A percentile compares a stretch with the other conserved stretches of the same genome.
phyloP scores from a whole-genome alignment of 2,888 invertebrate genomes.

The Artemia sinica region DNA sequence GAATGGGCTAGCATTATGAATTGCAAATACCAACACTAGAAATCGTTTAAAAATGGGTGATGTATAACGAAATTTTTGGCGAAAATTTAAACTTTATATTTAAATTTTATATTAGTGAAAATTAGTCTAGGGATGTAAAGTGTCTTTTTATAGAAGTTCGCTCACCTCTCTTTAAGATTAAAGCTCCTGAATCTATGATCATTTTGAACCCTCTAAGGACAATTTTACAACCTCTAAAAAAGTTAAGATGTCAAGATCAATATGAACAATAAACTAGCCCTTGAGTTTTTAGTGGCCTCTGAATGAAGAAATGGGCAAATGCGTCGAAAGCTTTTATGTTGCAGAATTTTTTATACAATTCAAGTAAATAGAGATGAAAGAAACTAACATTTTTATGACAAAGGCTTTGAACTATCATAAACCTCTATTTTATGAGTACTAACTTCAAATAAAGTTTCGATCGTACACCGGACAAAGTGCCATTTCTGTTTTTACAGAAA shows the following conservation, averaged over 20 bases:
- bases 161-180: too few species aligned
- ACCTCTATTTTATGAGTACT: slow-evolving; percentile 8
- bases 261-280: neutral
- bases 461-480: slow-evolving; percentile 1
- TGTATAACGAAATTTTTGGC: too few species aligned
- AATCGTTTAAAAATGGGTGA: too few species aligned
- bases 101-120: too few species aligned
- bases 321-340: slow-evolving; percentile 5
- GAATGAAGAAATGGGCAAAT: slow-evolving; percentile 2
- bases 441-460: neutral
- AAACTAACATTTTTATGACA: neutral
- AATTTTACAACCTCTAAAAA: neutral
- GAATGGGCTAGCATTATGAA: too few species aligned
- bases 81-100: too few species aligned
- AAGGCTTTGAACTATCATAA: neutral
- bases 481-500: neutral
- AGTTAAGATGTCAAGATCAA: slow-evolving; percentile 14
- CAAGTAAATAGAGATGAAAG: neutral
- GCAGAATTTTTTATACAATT: neutral
- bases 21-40: too few species aligned
- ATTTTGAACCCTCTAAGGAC: neutral
- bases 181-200: neutral
- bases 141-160: too few species aligned
- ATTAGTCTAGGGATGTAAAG: too few species aligned
- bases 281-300: slow-evolving; percentile 8